A percentile compares a stretch with the other conserved stretches of the same genome.
phyloP scores from a whole-genome alignment of 2,113 vertebrate species.

The Tragelaphus strepsiceros region DNA sequence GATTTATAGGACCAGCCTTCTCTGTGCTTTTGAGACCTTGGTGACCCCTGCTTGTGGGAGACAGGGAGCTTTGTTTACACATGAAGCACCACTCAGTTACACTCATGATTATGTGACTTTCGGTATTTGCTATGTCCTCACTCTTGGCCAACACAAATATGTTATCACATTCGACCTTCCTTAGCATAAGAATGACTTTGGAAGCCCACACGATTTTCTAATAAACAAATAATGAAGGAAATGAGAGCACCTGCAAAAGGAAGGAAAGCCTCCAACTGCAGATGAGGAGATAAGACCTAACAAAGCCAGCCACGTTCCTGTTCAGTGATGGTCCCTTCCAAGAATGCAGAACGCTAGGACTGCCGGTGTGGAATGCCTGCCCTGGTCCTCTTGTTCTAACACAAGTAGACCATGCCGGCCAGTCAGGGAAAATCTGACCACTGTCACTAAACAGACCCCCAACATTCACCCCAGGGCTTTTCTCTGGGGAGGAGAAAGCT shows the following conservation, averaged over 20 bases:
- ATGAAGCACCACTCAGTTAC: conserved; percentile 48
- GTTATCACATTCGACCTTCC: conserved; percentile 71
- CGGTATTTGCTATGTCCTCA: conserved; percentile 65
- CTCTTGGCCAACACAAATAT: conserved; percentile 71
- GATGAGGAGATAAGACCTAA: conserved; percentile 67
- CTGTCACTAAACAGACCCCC: not conserved
- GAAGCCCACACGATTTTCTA: conserved; percentile 68
- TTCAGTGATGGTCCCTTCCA: conserved; percentile 41
- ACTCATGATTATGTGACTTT: conserved; percentile 69
- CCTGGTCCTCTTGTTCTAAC: conserved; percentile 22
- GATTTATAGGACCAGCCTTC: not conserved
- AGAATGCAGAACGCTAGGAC: conserved; percentile 50
- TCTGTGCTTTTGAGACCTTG: not conserved
- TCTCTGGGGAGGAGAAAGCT: not conserved
- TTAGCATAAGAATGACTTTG: conserved; percentile 70
- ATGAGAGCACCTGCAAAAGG: conserved; percentile 69
- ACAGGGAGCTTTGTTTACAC: conserved; percentile 53
- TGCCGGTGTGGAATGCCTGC: conserved; percentile 42
- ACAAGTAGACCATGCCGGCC: not conserved
- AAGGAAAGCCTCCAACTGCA: conserved; percentile 68
- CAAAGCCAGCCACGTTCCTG: conserved; percentile 64
- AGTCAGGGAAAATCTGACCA: not conserved
- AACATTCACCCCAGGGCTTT: not conserved
- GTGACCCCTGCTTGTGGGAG: not conserved
- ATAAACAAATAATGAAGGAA: conserved; percentile 72